Evolutionary conservation across 2,113 vertebrate species (phyloP), one percentile per base, ranked within the genome.

Genomic region (Corynorhinus townsendii): DNA sequence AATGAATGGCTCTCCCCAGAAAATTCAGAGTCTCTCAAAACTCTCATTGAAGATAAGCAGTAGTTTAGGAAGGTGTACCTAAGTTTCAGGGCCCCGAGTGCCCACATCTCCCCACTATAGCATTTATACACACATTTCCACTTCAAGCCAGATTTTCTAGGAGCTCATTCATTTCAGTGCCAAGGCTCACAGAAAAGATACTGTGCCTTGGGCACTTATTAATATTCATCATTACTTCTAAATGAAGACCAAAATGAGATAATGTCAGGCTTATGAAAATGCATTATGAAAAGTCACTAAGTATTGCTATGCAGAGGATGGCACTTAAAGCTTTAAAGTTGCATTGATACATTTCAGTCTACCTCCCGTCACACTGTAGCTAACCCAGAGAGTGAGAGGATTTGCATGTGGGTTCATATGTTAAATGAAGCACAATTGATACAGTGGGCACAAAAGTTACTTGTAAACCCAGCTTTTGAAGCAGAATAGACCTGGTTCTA

Each of bases 181-280:
- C 54, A 91, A 94, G 64, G 22, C 43, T 85, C 35, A 87, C 77
- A 54, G 82, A 91, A 85, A 90, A 96, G 72, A 94, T 43, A 86
- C 52, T 62, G 30, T 73, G 89, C 95, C 93, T 91, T 77, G 86
- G 90, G 94, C 89, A 22, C 16, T 93, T 86, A 89, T 93, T 96
- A 96, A 91, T 96, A 96, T 96, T 97, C 73, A 96, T 96, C 30
- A 89, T 90, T 90, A 81, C 93, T 95, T 96, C 83, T 30, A 94
- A 93, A 93, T 73, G 89, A 97, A 93, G 81, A 66, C 90, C 81
- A 26, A 91, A 93, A 97, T 90, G 81, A 96, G 52, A 91, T 73
- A 68, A 82, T 88, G 38, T 97, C 89, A 97, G 81, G 35, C 52
- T 87, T 95, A 86, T 94, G 62, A 75, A 95, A 96, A 96, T 75